Evolutionary conservation across 1,140 invertebrate genomes (phyloP), one percentile per base, ranked within the genome.

Genomic region (Ctenoplectra terminalis): DNA sequence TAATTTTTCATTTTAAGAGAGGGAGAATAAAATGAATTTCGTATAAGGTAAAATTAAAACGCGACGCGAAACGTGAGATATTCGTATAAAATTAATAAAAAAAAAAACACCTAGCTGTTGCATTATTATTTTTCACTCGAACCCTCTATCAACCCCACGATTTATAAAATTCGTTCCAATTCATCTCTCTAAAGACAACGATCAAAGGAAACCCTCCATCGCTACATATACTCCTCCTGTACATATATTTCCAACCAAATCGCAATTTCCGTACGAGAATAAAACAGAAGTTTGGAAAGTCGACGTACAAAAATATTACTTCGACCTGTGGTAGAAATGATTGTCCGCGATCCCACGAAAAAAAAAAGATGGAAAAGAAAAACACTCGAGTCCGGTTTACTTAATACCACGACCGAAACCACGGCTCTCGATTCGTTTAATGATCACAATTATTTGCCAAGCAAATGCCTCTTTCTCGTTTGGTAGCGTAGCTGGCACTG

Each of bases 371-470:
- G n/a, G n/a, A n/a, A n/a, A n/a, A n/a, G 23, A n/a, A 5, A 8
- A 23, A 37, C 34, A 15, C 1, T 5, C 20, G 23, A 23, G 7
- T 23, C 20, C 11, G 1, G 9, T 37, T 37, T n/a, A 9, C 23
- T 37, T 34, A 37, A 13, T 13, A 15, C 15, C 63, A 2, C n/a
- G 2, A 5, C 1, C 2, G 11, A 34, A 66, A 29, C 26, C 4
- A 5, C 3, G 20, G 17, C 23, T 5, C 13, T 20, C 23, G 26
- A 48, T 74, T 69, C 26, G 7, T 52, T n/a, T 13, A 31, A 54
- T 20, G 46, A 37, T 46, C 37, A 56, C 26, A 58, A 77, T 77
- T 77, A 56, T 77, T 77, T 34, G 26, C 50, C 29, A 58, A 40
- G n/a, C 37, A 58, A 71, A 9, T 29, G 4, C 37, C 7, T 23